Percentiles rank a stretch among this genome's conserved stretches.
phyloP scores from a whole-genome alignment of 2,888 invertebrate genomes.

The Erpobdella octoculata region DNA sequence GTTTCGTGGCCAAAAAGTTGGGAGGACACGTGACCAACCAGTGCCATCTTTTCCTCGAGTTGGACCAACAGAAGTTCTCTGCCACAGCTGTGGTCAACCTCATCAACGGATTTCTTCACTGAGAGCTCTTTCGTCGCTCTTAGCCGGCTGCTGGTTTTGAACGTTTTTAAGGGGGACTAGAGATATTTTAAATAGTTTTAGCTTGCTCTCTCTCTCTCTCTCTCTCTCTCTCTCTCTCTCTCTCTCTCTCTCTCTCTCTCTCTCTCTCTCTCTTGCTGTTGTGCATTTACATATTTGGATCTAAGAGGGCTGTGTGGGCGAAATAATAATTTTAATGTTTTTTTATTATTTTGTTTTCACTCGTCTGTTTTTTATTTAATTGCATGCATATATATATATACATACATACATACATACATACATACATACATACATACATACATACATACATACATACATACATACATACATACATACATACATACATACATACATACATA shows the following conservation, averaged over 20 bases:
- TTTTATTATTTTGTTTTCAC: too few species aligned
- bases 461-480: too few species aligned
- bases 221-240: background rate
- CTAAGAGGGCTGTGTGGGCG: too few species aligned
- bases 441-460: too few species aligned
- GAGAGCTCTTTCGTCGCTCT: background rate
- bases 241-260: background rate
- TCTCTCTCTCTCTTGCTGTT: background rate
- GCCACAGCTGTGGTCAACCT: background rate
- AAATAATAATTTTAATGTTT: too few species aligned
- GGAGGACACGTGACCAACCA: slow-evolving; percentile 81
- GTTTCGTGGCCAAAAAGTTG: slow-evolving; percentile 84
- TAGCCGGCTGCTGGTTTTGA: background rate
- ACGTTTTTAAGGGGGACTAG: too few species aligned
- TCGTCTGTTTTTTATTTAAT: too few species aligned
- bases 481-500: background rate
- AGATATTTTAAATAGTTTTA: too few species aligned
- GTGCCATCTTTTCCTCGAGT: slow-evolving; percentile 91
- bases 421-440: too few species aligned
- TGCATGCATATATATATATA: too few species aligned
- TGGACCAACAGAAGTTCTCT: slow-evolving; percentile 49
- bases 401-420: too few species aligned
- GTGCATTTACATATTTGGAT: too few species aligned
- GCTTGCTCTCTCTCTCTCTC: background rate
- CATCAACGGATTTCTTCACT: background rate